These are phyloP conservation scores for Dipodomys ordii DNA, from an alignment of 2,113 vertebrate species.

Conservation along the genomic window DNA sequence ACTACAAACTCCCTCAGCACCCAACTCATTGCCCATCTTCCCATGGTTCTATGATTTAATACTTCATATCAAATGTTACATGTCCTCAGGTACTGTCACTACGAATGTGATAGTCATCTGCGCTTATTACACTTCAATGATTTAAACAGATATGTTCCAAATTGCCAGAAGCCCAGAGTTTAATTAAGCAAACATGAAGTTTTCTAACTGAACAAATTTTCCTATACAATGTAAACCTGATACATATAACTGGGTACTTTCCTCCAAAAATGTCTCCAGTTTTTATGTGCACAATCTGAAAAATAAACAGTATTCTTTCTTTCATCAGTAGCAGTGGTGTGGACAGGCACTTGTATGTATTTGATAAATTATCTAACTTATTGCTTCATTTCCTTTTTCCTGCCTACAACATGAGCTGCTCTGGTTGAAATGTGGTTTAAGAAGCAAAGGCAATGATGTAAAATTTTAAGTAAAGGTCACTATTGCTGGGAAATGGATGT, in stretches of 20 bases:
- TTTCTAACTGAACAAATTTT: not conserved
- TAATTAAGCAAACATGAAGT: conserved; percentile 30
- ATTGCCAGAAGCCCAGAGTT: not conserved
- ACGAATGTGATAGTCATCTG: not conserved
- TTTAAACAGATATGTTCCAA: conserved; percentile 46
- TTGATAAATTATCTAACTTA: conserved; percentile 24
- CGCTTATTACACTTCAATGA: not conserved
- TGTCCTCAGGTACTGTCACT: not conserved
- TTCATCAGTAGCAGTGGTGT: not conserved
- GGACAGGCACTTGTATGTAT: not conserved
- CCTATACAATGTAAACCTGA: not conserved
- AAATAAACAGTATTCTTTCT: conserved; percentile 61
- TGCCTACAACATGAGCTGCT: conserved; percentile 10
- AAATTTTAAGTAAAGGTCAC: conserved; percentile 34
- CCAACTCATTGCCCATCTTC: not conserved
- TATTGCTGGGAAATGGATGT: not conserved
- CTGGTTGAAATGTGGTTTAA: conserved; percentile 34
- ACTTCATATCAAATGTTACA: not conserved
- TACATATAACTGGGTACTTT: not conserved
- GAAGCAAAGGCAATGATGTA: not conserved
- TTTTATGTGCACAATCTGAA: conserved; percentile 17
- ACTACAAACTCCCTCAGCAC: not conserved
- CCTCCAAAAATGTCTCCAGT: conserved; percentile 3
- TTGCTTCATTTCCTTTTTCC: not conserved
- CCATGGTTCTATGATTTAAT: not conserved